Percentiles rank a stretch among this genome's conserved stretches.
These are phyloP conservation scores for Psittacula echo DNA, from an alignment of 2,797 vertebrate genomes.

Conservation along the genomic window DNA sequence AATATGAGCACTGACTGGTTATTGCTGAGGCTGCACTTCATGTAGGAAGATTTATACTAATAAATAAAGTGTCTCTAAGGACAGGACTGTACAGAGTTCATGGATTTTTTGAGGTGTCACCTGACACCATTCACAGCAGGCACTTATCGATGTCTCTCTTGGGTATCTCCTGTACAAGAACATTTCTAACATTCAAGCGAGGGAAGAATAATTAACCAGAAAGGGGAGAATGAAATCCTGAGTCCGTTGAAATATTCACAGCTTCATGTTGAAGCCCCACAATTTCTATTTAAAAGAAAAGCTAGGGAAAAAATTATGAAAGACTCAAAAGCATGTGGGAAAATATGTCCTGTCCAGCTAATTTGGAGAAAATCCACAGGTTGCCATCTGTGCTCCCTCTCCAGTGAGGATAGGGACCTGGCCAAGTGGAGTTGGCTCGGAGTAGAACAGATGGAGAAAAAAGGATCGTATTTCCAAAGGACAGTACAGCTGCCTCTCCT, in stretches of 20 bases:
- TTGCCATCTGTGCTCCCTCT: slow-evolving; percentile 27
- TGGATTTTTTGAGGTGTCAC: not conserved
- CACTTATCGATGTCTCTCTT: not conserved
- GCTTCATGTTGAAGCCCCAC: not conserved
- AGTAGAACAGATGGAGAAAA: slow-evolving; percentile 49
- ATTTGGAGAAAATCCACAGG: slow-evolving; percentile 39
- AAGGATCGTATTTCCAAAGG: not conserved
- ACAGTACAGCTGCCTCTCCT: slow-evolving; percentile 25
- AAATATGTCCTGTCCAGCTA: not conserved
- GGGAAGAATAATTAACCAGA: not conserved
- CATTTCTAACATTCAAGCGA: not conserved
- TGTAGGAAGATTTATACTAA: not conserved
- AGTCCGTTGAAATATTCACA: not conserved
- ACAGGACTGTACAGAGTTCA: not conserved
- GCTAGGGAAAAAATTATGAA: not conserved
- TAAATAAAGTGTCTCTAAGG: not conserved
- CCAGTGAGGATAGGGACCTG: not conserved
- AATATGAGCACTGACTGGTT: not conserved
- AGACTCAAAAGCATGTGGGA: not conserved
- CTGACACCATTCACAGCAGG: not conserved
- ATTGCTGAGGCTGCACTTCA: not conserved
- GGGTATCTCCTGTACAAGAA: not conserved
- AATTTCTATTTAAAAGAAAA: not conserved
- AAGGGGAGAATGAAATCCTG: not conserved
- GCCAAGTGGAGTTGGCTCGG: not conserved